Conservation (phyloP, 2,888 invertebrate genomes). For the Ecdyonurus torrentis region DNA sequence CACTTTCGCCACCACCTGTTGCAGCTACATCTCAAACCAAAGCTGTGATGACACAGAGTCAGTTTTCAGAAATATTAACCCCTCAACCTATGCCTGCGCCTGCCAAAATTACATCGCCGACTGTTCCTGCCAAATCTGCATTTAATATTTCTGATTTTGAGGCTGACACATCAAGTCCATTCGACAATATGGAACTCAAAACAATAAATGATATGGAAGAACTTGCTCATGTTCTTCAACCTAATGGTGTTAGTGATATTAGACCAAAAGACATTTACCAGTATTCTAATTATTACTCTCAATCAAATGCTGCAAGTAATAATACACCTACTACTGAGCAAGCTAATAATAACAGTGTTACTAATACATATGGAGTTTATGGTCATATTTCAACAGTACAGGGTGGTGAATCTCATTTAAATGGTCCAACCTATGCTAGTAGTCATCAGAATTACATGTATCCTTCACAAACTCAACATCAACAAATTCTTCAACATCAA, state of each 20-base stretch:
- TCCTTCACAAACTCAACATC: not conserved
- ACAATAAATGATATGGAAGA: conserved; percentile 86
- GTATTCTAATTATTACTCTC: not conserved
- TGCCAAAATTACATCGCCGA: not conserved
- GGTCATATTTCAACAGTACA: not conserved
- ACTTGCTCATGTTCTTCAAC: conserved; percentile 53
- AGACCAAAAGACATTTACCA: not conserved
- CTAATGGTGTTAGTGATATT: not conserved
- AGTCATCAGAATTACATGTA: not conserved
- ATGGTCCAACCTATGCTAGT: not conserved
- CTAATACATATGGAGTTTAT: not conserved
- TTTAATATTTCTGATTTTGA: conserved; percentile 61
- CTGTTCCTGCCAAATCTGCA: not conserved
- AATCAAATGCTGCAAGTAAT: not conserved
- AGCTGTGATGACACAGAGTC: not conserved
- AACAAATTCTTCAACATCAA: too few relatives aligned
- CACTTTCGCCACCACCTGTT: not conserved
- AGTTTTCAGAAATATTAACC: not conserved
- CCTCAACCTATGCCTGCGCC: not conserved
- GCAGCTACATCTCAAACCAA: not conserved
- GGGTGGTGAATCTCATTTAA: not conserved
- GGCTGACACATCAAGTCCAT: conserved; percentile 79
- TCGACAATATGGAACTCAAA: conserved; percentile 83
- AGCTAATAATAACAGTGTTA: not conserved
- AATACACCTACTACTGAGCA: not conserved